These are phyloP conservation scores for Salvelinus sp. DNA, from an alignment of 2,113 vertebrate genomes.

Conservation along the genomic window DNA sequence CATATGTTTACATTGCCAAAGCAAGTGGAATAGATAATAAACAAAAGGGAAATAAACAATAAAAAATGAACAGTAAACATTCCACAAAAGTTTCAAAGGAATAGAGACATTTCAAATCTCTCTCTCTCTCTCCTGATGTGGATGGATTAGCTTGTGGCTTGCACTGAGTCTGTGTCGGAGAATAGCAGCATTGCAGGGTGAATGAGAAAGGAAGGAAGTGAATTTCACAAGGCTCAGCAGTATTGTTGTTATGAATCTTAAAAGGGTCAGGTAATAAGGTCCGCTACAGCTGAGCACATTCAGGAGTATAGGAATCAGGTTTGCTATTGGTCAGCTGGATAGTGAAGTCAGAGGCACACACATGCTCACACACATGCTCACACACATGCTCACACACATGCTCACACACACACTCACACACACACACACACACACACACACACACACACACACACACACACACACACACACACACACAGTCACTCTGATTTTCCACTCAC, in stretches of 20 bases:
- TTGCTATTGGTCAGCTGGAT: neutral
- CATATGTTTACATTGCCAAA: too few species aligned
- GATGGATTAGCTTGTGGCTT: too few species aligned
- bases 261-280: slow-evolving; percentile 9
- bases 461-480: slow-evolving; percentile 1
- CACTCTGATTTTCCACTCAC: neutral
- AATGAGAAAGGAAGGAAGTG: neutral
- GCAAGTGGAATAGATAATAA: too few species aligned
- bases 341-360: neutral
- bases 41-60: too few species aligned
- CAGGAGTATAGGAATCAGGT: neutral
- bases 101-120: too few species aligned
- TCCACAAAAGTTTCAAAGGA: too few species aligned
- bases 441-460: neutral
- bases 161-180: too few species aligned
- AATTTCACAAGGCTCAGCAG: slow-evolving; percentile 10
- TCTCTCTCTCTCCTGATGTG: too few species aligned
- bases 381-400: neutral
- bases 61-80: too few species aligned
- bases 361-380: too few species aligned
- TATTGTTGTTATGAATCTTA: slow-evolving; percentile 3
- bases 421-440: neutral
- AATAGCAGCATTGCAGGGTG: neutral
- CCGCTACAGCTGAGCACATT: neutral
- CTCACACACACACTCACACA: neutral